Percentiles rank a stretch among this genome's conserved stretches.
Evolutionary conservation across 37 sponge, comb jelly and placozoan species (phyloP).

Genomic region (Petrosia ficiformis): DNA sequence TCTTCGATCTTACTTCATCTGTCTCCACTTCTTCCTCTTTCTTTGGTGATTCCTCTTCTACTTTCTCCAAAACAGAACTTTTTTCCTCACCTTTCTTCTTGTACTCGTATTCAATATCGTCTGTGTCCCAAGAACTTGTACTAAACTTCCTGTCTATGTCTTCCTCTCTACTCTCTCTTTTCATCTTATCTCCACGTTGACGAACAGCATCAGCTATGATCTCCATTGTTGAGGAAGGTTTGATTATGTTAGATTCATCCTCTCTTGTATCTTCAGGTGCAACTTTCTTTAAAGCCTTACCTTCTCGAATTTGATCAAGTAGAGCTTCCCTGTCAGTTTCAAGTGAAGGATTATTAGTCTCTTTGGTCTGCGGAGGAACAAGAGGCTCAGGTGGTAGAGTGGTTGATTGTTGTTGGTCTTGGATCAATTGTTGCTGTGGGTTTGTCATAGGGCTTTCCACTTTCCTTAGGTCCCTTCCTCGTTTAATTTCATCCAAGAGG

Average conservation of each 20-base stretch:
- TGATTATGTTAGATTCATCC: background rate
- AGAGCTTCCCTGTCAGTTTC: constrained; percentile 48
- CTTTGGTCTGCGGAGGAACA: too few species aligned
- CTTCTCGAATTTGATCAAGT: constrained; percentile 40
- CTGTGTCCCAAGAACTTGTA: background rate
- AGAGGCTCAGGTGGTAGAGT: too few species aligned
- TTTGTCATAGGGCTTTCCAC: background rate
- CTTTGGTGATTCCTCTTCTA: background rate
- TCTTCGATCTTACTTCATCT: constrained; percentile 7
- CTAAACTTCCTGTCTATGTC: constrained; percentile 25
- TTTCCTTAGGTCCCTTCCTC: background rate
- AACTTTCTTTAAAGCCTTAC: constrained; percentile 26
- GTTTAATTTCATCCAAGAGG: constrained; percentile 52
- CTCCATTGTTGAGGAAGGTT: background rate
- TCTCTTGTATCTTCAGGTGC: background rate
- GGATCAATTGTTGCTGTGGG: background rate
- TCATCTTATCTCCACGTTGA: constrained; percentile 23
- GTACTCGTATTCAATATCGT: too few species aligned
- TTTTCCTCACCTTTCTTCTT: background rate
- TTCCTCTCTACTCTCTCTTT: background rate
- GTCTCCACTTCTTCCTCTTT: background rate
- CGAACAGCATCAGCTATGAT: background rate
- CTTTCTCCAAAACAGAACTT: background rate
- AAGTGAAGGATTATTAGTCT: too few species aligned
- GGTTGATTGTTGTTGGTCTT: too few species aligned